Base-by-base conservation (phyloP, 2,888 invertebrate species). In the Mongoloraphidia duomilia region DNA sequence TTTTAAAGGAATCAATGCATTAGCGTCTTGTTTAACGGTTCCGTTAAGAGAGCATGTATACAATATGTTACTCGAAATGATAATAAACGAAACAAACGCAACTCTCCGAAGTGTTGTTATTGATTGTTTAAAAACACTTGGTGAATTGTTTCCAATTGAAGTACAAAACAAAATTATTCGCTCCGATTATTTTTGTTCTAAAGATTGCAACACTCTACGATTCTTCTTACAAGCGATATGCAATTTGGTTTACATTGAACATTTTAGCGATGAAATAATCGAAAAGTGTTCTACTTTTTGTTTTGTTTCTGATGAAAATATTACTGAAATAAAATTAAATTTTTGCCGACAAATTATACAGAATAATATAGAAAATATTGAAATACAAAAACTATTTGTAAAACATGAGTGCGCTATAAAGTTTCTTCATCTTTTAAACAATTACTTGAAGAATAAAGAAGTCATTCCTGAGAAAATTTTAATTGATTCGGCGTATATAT, bases 21-120 rank as follows among this genome's bases (percentile, higher is more conserved):
- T 76, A 9, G 70, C 65, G 42, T 61, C 67, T 51, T 65, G 64
- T 42, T 56, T 81, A 46, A 65, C 70, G 26, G 52, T 61, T 14
- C 66, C 72, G 39, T 64, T 75, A 38, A 70, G 79, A 10, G 54
- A 68, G 40, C 66, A 66, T n/a, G 65, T 79, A 49, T 74, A 78
- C 49, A 69, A 74, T 53, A 63, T 70, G 51, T 63, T 81, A 39
- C 67, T 70, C 9, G 62, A 70, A 44, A 68, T 72, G 48, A 63
- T 79, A 13, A 71, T 75, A 48, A 60, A 64, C 50, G 66, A 68
- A 11, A 64, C 65, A 51, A 67, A 71, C 10, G 62, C 65, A 47
- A 65, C 68, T n/a, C 56, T 76, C 12, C 64, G 73, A 14, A 63
- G 61, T 47, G 60, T 69, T 0, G 68, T 75, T 52, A 66, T 76